phyloP scores from a whole-genome alignment of 2,888 invertebrate genomes.

The Masnerella sp. region DNA sequence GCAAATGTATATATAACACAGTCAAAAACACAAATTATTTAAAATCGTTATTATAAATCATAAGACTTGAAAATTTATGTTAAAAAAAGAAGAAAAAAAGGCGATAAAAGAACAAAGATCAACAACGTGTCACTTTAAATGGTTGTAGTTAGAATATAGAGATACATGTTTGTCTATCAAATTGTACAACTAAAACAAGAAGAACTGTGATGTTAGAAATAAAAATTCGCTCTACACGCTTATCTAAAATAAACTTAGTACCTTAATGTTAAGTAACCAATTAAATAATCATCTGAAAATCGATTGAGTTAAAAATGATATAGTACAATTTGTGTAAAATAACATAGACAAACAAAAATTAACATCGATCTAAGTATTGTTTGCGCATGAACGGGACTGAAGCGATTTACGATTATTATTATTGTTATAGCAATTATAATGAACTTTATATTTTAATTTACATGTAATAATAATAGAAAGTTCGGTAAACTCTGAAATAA shows the following conservation, averaged over 20 bases:
- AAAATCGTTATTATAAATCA: constrained; percentile 20
- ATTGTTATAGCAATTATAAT: constrained; percentile 67
- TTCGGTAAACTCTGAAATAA: constrained; percentile 73
- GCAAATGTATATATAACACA: constrained; percentile 35
- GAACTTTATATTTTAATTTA: constrained; percentile 70
- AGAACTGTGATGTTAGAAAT: constrained; percentile 28
- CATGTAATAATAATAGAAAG: constrained; percentile 68
- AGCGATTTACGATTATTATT: constrained; percentile 53
- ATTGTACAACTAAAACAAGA: constrained; percentile 34
- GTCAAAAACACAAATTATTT: constrained; percentile 36
- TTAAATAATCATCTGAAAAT: constrained; percentile 25
- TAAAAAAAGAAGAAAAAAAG: constrained; percentile 21
- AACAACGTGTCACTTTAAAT: constrained; percentile 43
- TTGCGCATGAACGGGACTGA: constrained; percentile 53
- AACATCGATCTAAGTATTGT: constrained; percentile 40
- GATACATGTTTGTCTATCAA: constrained; percentile 40
- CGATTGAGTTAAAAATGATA: constrained; percentile 26
- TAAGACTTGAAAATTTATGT: constrained; percentile 1
- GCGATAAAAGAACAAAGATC: constrained; percentile 19
- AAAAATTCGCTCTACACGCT: constrained; percentile 19
- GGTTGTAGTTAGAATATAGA: constrained; percentile 48
- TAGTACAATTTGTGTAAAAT: constrained; percentile 41
- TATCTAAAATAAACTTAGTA: constrained; percentile 36
- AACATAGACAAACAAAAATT: constrained; percentile 45
- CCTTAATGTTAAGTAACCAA: constrained; percentile 19